Evolutionary conservation across 2,888 invertebrate genomes (phyloP).

Genomic region (Petrolisthes cinctipes): DNA sequence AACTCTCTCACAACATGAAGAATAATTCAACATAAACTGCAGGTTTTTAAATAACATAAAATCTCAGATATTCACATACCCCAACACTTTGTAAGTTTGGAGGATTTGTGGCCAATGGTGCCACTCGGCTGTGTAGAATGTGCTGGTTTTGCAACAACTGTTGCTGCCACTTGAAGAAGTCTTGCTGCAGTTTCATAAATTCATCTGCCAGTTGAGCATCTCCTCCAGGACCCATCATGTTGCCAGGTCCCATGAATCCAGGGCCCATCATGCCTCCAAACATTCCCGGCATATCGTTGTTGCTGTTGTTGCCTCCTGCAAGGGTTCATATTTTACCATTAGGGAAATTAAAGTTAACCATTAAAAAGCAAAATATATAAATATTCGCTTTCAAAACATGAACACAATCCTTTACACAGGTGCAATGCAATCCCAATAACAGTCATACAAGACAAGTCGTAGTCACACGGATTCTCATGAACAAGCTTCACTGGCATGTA

Average conservation of each 20-base stretch:
- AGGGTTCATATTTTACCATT: no score
- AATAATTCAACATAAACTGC: no score
- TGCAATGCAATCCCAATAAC: no score
- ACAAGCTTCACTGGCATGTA: no score
- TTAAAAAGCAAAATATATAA: no score
- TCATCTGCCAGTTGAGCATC: constrained; percentile 58
- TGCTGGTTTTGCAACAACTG: constrained; percentile 65
- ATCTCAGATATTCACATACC: constrained; percentile 19
- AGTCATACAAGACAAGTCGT: no score
- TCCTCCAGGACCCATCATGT: constrained; percentile 12
- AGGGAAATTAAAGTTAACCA: neutral
- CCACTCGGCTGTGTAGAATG: constrained; percentile 63
- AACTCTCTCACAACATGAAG: neutral
- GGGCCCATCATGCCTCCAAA: neutral
- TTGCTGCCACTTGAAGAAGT: constrained; percentile 65
- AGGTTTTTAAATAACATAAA: no score
- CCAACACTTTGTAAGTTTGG: constrained; percentile 55
- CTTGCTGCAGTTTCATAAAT: constrained; percentile 63
- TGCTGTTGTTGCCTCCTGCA: constrained; percentile 17
- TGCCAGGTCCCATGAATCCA: neutral
- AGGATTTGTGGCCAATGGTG: constrained; percentile 57
- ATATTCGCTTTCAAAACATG: no score
- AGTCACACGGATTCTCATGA: no score
- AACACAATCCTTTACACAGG: no score
- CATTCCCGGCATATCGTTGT: constrained; percentile 31